Conservation (phyloP, 1,140 invertebrate species). For the Drosophila auraria region DNA sequence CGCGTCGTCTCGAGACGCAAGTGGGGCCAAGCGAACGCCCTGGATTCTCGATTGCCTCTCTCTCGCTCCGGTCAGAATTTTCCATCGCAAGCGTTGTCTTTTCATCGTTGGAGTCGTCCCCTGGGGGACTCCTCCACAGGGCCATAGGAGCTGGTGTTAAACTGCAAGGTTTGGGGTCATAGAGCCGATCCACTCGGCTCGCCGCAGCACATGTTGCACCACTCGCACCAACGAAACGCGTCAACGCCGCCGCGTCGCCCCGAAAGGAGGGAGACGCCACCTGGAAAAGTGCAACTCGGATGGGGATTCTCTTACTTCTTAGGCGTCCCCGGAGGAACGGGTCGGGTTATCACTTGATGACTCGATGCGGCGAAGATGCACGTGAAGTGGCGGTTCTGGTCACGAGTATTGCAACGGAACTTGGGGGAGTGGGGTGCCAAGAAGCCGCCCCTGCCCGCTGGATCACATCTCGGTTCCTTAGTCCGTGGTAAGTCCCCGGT, state of each 20-base stretch:
- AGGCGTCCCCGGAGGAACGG: background rate
- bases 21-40: constrained; percentile 56
- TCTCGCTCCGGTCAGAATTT: constrained; percentile 37
- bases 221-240: constrained; percentile 8
- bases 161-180: constrained; percentile 26
- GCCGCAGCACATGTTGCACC: constrained; percentile 26
- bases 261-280: constrained; percentile 8
- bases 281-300: constrained; percentile 5
- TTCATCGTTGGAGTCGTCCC: background rate
- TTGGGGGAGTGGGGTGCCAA: background rate
- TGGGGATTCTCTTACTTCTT: constrained; percentile 3
- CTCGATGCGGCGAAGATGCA: constrained; percentile 19
- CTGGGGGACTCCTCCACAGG: background rate
- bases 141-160: constrained; percentile 1
- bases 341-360: constrained; percentile 3
- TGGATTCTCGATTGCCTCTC: constrained; percentile 17
- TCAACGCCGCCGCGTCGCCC: constrained; percentile 4
- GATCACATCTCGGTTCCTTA: constrained; percentile 9
- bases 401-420: background rate
- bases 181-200: constrained; percentile 11
- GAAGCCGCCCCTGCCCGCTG: constrained; percentile 16
- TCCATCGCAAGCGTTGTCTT: constrained; percentile 52
- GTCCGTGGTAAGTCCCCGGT: background rate
- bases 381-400: constrained; percentile 17
- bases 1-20: constrained; percentile 53